These are phyloP conservation scores for Drosophila tani DNA, from an alignment of 1,140 invertebrate genomes.

Conservation along the genomic window DNA sequence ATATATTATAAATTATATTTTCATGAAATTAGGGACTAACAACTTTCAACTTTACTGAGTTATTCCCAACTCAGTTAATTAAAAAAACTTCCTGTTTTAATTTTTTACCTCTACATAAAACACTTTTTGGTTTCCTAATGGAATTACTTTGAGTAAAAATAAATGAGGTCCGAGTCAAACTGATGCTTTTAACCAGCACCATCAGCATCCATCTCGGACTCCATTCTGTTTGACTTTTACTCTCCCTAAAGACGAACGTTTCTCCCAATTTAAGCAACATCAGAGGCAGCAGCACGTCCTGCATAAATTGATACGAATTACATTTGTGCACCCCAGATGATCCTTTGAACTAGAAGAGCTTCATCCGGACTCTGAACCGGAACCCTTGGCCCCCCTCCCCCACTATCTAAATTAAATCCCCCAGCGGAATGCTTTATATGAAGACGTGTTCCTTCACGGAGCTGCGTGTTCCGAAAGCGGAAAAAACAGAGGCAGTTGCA, in stretches of 20 bases:
- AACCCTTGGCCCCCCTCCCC: background rate
- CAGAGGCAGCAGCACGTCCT: conserved; percentile 53
- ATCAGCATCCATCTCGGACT: background rate
- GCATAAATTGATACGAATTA: conserved; percentile 68
- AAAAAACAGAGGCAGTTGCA: conserved; percentile 6
- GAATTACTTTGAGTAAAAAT: conserved; percentile 24
- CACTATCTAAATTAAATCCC: conserved; percentile 46
- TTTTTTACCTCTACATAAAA: background rate
- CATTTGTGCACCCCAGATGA: conserved; percentile 41
- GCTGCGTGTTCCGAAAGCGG: conserved; percentile 21
- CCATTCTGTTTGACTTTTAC: background rate
- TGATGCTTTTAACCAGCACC: conserved; percentile 10
- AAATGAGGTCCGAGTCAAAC: conserved; percentile 1
- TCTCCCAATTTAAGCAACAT: conserved; percentile 36
- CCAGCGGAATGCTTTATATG: conserved; percentile 35
- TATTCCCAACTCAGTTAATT: background rate
- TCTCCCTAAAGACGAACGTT: conserved; percentile 14
- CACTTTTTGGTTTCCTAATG: conserved; percentile 1
- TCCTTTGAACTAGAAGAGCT: conserved; percentile 40
- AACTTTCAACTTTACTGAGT: background rate
- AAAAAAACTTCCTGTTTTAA: background rate
- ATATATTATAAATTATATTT: background rate
- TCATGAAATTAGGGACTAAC: background rate
- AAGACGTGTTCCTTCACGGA: conserved; percentile 21
- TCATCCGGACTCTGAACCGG: background rate